Conservation (phyloP, 2,797 vertebrate species). For the Thalassophryne amazonica region DNA sequence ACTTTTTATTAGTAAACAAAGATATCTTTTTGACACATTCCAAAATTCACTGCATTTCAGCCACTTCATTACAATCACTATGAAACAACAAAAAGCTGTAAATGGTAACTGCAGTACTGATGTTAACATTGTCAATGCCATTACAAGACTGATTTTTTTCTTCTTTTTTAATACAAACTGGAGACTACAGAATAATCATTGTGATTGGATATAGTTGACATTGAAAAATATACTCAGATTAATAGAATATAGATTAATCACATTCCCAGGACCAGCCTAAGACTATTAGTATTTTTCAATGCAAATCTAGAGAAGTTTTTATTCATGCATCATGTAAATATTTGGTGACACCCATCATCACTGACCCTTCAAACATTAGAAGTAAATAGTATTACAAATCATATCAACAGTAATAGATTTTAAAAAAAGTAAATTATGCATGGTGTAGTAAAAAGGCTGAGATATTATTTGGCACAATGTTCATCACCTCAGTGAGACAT, state of each 20-base stretch:
- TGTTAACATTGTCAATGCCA: slow-evolving; percentile 50
- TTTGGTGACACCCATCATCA: neutral
- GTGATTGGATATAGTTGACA: slow-evolving; percentile 56
- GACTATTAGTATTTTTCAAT: slow-evolving; percentile 75
- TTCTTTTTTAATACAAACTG: no score
- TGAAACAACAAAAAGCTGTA: slow-evolving; percentile 69
- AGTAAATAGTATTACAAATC: slow-evolving; percentile 56
- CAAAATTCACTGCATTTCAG: slow-evolving; percentile 64
- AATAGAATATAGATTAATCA: slow-evolving; percentile 73
- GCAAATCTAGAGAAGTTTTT: slow-evolving; percentile 61
- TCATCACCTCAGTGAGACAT: slow-evolving; percentile 20
- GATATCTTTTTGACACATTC: slow-evolving; percentile 77
- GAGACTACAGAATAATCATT: slow-evolving; percentile 33
- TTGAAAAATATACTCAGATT: slow-evolving; percentile 75
- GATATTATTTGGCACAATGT: slow-evolving; percentile 42
- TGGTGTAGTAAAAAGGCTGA: slow-evolving; percentile 27
- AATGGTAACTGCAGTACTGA: slow-evolving; percentile 62
- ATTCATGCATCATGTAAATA: slow-evolving; percentile 41
- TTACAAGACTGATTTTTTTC: slow-evolving; percentile 42
- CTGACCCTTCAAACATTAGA: slow-evolving; percentile 29
- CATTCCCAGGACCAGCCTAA: slow-evolving; percentile 91
- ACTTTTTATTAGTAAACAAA: slow-evolving; percentile 76
- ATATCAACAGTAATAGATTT: slow-evolving; percentile 29
- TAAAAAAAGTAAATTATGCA: slow-evolving; percentile 22
- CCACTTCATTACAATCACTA: slow-evolving; percentile 67